Evolutionary conservation across 2,113 vertebrate genomes (phyloP).

Genomic region (Oncorhynchus tshawytscha): DNA sequence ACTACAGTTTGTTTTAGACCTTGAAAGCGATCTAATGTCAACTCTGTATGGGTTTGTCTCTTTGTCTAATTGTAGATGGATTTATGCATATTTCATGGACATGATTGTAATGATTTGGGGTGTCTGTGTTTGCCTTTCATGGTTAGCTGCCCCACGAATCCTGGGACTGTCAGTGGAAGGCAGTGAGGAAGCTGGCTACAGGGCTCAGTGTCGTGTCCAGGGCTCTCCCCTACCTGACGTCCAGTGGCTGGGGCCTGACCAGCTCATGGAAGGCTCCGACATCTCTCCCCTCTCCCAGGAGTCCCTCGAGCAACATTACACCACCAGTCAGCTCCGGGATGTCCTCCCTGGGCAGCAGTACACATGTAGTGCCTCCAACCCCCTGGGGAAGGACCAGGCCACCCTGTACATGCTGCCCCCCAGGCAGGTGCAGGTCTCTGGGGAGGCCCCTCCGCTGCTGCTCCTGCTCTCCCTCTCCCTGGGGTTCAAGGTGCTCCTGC

Average conservation of each 20-base stretch:
- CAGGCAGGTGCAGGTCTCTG: not conserved
- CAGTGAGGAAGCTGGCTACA: constrained; percentile 60
- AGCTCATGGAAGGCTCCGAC: constrained; percentile 48
- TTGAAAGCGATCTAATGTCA: not conserved
- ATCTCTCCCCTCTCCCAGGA: constrained; percentile 39
- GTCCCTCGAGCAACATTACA: constrained; percentile 48
- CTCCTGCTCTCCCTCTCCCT: constrained; percentile 57
- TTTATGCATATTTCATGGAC: not conserved
- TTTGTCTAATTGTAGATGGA: not conserved
- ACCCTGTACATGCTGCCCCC: constrained; percentile 65
- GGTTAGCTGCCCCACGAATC: constrained; percentile 83
- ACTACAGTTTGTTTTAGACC: no score
- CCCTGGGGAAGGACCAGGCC: constrained; percentile 70
- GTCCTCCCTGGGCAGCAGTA: constrained; percentile 82
- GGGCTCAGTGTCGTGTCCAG: constrained; percentile 81
- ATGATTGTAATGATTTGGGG: not conserved
- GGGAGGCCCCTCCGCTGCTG: constrained; percentile 32
- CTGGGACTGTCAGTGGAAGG: constrained; percentile 79
- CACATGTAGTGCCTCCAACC: constrained; percentile 83
- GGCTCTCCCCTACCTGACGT: constrained; percentile 82
- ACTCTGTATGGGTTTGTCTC: not conserved
- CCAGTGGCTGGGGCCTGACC: constrained; percentile 75
- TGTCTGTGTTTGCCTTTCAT: not conserved
- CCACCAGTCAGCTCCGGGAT: constrained; percentile 76
- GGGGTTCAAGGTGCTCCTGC: constrained; percentile 64